These are phyloP conservation scores for Heliocidaris erythrogramma DNA, from an alignment of 35 echinoderm and acorn worm species.

Conservation along the genomic window DNA sequence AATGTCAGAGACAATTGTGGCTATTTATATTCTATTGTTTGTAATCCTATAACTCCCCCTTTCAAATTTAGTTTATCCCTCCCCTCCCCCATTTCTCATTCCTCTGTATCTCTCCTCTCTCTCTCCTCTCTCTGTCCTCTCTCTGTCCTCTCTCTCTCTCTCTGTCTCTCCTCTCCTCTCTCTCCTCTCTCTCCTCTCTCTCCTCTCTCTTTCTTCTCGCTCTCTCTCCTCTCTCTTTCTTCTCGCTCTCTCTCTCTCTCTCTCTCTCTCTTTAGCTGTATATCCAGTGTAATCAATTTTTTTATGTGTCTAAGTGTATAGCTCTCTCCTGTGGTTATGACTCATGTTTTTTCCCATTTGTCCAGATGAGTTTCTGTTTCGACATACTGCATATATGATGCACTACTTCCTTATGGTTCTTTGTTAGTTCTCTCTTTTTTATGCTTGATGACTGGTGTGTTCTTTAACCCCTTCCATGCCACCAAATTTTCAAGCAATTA, in stretches of 20 bases:
- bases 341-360: too few relatives aligned
- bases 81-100: neutral
- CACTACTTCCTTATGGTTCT: neutral
- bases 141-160: neutral
- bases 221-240: neutral
- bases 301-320: neutral
- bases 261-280: neutral
- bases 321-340: too few relatives aligned
- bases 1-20: too few relatives aligned
- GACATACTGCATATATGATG: neutral
- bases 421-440: neutral
- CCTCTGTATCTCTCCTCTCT: neutral
- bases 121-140: neutral
- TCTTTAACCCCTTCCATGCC: too few relatives aligned
- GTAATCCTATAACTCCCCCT: neutral
- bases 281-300: neutral
- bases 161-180: neutral
- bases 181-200: neutral
- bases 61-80: neutral
- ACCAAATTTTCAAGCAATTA: too few relatives aligned
- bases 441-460: neutral
- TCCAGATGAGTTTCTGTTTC: too few relatives aligned
- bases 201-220: neutral
- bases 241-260: neutral
- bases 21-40: neutral